Percentiles rank a stretch among this genome's conserved stretches.
Evolutionary conservation across 1,140 invertebrate species (phyloP).

Genomic region (Calliphora vicina): DNA sequence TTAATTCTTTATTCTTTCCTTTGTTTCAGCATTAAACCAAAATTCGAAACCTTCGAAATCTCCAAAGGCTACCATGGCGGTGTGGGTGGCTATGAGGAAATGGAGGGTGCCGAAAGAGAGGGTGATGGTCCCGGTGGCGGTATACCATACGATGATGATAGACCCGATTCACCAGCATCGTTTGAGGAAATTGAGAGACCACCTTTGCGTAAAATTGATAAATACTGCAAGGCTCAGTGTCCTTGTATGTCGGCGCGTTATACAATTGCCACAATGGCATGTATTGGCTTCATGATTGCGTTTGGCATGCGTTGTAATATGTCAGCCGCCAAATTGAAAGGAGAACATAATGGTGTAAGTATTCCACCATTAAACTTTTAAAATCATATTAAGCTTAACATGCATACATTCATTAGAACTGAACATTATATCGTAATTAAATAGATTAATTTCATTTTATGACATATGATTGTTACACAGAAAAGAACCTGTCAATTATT

Average conservation of each 20-base stretch:
- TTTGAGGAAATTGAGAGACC: conserved; percentile 77
- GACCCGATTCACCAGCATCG: conserved; percentile 74
- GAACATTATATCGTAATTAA: background rate
- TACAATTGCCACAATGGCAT: conserved; percentile 85
- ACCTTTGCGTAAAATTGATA: conserved; percentile 85
- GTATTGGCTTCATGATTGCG: conserved; percentile 90
- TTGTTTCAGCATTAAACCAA: conserved; percentile 53
- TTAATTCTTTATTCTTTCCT: too few relatives aligned
- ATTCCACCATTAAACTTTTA: background rate
- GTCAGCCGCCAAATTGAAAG: conserved; percentile 90
- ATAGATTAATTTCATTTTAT: conserved; percentile 14
- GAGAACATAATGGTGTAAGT: conserved; percentile 67
- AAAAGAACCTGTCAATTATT: conserved; percentile 41
- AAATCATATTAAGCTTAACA: background rate
- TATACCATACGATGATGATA: conserved; percentile 65
- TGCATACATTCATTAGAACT: conserved; percentile 4
- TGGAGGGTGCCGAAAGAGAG: conserved; percentile 65
- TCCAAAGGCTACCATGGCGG: conserved; percentile 63
- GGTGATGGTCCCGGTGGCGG: conserved; percentile 63
- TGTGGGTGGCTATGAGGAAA: conserved; percentile 66
- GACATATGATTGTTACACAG: background rate
- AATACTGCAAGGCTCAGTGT: conserved; percentile 86
- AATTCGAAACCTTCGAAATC: conserved; percentile 70
- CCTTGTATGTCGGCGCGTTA: conserved; percentile 88
- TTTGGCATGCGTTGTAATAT: conserved; percentile 96